Evolutionary conservation across 2,797 vertebrate genomes (phyloP).

Genomic region (Muscicapa striata): DNA sequence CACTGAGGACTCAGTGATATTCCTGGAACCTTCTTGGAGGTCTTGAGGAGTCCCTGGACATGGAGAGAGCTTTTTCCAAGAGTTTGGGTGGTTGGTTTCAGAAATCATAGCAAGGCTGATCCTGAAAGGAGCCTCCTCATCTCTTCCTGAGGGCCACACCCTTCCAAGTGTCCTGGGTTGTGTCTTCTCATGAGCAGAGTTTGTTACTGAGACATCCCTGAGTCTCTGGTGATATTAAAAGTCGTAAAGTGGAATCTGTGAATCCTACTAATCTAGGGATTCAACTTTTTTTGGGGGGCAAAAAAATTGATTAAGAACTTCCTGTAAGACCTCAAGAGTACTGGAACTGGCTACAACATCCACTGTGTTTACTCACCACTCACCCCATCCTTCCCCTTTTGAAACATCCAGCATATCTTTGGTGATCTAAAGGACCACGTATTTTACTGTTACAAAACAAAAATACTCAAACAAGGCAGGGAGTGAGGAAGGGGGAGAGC

Average conservation of each 20-base stretch:
- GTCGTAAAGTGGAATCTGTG: not conserved
- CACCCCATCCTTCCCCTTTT: not conserved
- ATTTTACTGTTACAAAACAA: not conserved
- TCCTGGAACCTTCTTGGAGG: not conserved
- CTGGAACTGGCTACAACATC: not conserved
- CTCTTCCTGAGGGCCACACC: not conserved
- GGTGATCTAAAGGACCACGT: fast-evolving
- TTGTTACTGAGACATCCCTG: not conserved
- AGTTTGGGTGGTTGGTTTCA: not conserved
- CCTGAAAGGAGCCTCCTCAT: not conserved
- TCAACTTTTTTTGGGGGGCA: not conserved
- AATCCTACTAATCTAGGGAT: not conserved
- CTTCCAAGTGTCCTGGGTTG: not conserved
- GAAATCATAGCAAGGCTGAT: not conserved
- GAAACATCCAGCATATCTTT: not conserved
- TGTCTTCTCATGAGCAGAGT: not conserved
- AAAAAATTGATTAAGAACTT: not conserved
- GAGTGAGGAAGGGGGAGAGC: not conserved
- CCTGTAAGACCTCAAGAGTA: not conserved
- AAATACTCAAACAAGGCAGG: not conserved
- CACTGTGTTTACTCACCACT: not conserved
- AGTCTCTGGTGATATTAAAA: not conserved
- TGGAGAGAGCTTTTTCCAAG: not conserved
- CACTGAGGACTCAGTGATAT: fast-evolving
- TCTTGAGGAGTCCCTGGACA: not conserved